Base-by-base conservation (phyloP, 2,113 vertebrate genomes). In the Eudorcas thomsonii region DNA sequence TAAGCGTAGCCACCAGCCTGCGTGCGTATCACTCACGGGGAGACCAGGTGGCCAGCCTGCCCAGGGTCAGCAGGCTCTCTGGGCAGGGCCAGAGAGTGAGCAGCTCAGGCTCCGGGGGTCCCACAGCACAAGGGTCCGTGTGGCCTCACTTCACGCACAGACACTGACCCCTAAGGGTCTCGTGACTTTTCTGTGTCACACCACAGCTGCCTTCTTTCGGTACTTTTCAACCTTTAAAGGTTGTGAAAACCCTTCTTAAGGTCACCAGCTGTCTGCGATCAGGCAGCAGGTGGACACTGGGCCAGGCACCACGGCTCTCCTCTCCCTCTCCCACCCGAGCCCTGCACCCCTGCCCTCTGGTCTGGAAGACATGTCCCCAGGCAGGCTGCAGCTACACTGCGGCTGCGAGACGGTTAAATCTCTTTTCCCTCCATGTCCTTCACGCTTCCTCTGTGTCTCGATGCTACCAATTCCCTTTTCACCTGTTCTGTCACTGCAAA, bases 21-120 rank as follows among this genome's bases (percentile, higher is more conserved):
- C 0, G 0, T 2, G 0, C 2, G 19, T 54, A 30, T n/a, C 2
- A 15, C 17, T 13, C 80, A 3, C 7, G 0, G n/a, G 2, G 92
- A 91, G 14, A 1, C 16, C 5, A n/a, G 3, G 48, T 36, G 21
- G 15, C 17, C 12, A 2, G 45, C 2, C 45, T 6, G 13, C 17
- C 43, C 50, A 28, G 43, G 21, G 10, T 15, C 2, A 0, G 33
- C 33, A 19, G 23, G 7, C 43, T 67, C 64, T 81, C 50, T 7
- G 45, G 11, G 23, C 30, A 17, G 28, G 45, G 45, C 62, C 60
- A 23, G 26, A 39, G 10, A 28, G 62, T 2, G 7, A n/a, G 25
- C 60, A 82, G 36, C 33, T 12, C 7, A 8, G 67, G 54, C 30
- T 14, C 4, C 0, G 0, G 9, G n/a, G 10, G 21, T 21, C 54